Evolutionary conservation across 2,113 vertebrate species (phyloP).

Genomic region (Sander vitreus): DNA sequence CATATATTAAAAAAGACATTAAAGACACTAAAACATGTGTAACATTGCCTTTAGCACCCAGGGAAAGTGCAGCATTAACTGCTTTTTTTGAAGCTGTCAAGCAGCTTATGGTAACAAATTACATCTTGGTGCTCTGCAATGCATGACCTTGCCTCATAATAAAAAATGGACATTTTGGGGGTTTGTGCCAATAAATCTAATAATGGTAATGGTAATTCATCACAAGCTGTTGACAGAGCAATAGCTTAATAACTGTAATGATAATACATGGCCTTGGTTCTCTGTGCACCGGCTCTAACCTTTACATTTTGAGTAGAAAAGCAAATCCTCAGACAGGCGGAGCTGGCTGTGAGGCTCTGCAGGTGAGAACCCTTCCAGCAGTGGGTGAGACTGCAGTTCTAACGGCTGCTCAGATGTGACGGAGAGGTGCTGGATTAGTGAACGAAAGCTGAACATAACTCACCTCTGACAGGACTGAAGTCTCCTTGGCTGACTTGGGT

Average conservation of each 20-base stretch:
- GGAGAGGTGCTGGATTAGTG: slow-evolving; percentile 39
- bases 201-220: background rate
- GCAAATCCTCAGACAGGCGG: slow-evolving; percentile 29
- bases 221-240: slow-evolving; percentile 6
- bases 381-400: slow-evolving; percentile 16
- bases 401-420: slow-evolving; percentile 39
- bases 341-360: slow-evolving; percentile 14
- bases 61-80: slow-evolving; percentile 8
- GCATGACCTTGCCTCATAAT: slow-evolving; percentile 24
- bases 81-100: slow-evolving; percentile 14
- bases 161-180: background rate
- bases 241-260: slow-evolving; percentile 1
- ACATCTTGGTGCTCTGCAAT: slow-evolving; percentile 16
- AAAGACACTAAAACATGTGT: background rate
- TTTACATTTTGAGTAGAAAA: slow-evolving; percentile 16
- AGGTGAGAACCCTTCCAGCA: slow-evolving; percentile 21
- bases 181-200: slow-evolving; percentile 6
- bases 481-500: slow-evolving; percentile 87
- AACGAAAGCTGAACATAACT: slow-evolving; percentile 63
- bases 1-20: slow-evolving; percentile 13
- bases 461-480: slow-evolving; percentile 91
- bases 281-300: background rate
- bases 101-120: slow-evolving; percentile 50
- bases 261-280: slow-evolving; percentile 4
- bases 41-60: background rate